These are phyloP conservation scores for Callopanchax toddi DNA, from an alignment of 2,113 vertebrate genomes.

Conservation along the genomic window DNA sequence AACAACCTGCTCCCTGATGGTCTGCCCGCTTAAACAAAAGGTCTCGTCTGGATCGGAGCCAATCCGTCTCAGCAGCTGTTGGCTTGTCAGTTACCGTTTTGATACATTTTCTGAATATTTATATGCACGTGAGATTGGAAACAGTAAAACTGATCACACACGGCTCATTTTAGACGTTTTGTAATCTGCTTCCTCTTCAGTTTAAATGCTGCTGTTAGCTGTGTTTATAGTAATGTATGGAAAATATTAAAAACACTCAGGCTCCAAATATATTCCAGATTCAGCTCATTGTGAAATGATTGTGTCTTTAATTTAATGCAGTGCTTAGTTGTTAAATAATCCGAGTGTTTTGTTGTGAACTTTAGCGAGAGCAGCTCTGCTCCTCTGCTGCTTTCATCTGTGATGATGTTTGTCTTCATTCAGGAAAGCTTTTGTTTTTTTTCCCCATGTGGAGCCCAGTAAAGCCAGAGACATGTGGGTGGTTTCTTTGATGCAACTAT, in stretches of 20 bases:
- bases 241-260: no score
- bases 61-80: constrained; percentile 30
- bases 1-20: constrained; percentile 33
- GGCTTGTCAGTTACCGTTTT: constrained; percentile 32
- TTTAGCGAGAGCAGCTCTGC: not conserved
- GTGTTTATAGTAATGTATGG: no score
- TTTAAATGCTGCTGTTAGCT: not conserved
- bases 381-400: not conserved
- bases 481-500: constrained; percentile 14
- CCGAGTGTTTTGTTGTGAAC: not conserved
- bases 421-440: not conserved
- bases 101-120: not conserved
- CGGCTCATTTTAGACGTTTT: not conserved
- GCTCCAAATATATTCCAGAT: not conserved
- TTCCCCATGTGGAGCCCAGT: constrained; percentile 14
- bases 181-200: not conserved
- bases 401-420: constrained; percentile 15
- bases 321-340: not conserved
- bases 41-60: constrained; percentile 37
- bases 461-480: constrained; percentile 6
- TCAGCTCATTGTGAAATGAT: not conserved
- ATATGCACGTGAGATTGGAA: not conserved
- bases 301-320: not conserved
- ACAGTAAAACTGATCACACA: constrained; percentile 1
- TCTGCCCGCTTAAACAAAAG: constrained; percentile 49